Evolutionary conservation across 1,140 invertebrate genomes (phyloP).

Genomic region (Hyles vespertilio): DNA sequence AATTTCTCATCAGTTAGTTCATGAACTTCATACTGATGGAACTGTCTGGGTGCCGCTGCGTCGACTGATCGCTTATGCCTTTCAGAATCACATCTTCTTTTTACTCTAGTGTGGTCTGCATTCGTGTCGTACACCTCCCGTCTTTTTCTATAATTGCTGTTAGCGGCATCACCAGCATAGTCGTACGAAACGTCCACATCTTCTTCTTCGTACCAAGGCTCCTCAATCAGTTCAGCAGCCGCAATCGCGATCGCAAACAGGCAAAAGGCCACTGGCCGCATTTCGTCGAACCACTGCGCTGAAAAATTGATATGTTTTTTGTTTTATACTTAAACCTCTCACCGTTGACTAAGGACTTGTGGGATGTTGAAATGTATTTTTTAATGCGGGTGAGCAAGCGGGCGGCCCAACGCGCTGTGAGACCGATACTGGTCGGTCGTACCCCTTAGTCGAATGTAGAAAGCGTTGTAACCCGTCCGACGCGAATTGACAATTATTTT

Average conservation of each 20-base stretch:
- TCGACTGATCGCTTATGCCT: slow-evolving; percentile 44
- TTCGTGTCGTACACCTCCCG: slow-evolving; percentile 40
- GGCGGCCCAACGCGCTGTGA: slow-evolving; percentile 31
- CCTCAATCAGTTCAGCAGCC: slow-evolving; percentile 41
- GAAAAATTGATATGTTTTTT: slow-evolving; percentile 42
- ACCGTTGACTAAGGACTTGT: slow-evolving; percentile 44
- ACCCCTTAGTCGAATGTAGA: slow-evolving; percentile 29
- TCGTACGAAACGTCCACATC: slow-evolving; percentile 55
- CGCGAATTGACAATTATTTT: slow-evolving; percentile 43
- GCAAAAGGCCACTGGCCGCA: slow-evolving; percentile 45
- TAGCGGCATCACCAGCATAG: slow-evolving; percentile 35
- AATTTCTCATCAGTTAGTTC: slow-evolving; percentile 67
- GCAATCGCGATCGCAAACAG: slow-evolving; percentile 38
- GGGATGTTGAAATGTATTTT: slow-evolving; percentile 1
- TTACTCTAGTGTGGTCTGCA: slow-evolving; percentile 45
- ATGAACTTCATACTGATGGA: slow-evolving; percentile 73
- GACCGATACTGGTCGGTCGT: slow-evolving; percentile 21
- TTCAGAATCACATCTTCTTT: slow-evolving; percentile 36
- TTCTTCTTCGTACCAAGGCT: slow-evolving; percentile 61
- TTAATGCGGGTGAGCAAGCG: slow-evolving; percentile 30
- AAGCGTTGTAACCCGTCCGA: slow-evolving; percentile 47
- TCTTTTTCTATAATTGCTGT: slow-evolving; percentile 26
- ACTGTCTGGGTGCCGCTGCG: slow-evolving; percentile 48
- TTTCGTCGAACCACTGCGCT: slow-evolving; percentile 39
- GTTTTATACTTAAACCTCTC: slow-evolving; percentile 61